Base-by-base conservation (phyloP, 2,797 vertebrate species). In the Pseudomugil gertrudae region DNA sequence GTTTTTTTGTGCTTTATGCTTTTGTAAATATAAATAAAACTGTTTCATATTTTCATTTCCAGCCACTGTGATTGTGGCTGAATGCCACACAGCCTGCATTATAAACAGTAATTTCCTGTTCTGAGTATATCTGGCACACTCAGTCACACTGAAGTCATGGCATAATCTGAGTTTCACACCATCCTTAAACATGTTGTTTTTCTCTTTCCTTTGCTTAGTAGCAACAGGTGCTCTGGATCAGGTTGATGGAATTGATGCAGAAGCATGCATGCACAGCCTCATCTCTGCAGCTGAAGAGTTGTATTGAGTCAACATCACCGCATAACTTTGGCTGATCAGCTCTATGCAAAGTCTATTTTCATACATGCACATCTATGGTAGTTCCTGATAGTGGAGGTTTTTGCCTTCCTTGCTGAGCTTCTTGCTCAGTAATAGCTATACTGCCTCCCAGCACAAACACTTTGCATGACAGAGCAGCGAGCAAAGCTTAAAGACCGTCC, bases 221-320 rank as follows among this genome's bases (percentile, higher is more conserved):
- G 93, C 90, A 84, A 95, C 96, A 84, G 74, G 88, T 86, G 84
- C 91, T 69, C 92, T 95, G 75, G 94, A 95, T 81, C 93, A 96
- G 96, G 96, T 97, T 38, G 29, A 29, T 29, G 29, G 3, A 29
- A n/a, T n/a, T n/a, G 13, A 13, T 36, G 33, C 45, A 55, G 55
- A 58, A 29, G 70, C 73, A 72, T 87, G 84, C 89, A 88, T 89
- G 83, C 48, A 76, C 40, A 70, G 21, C 80, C 36, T 26, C 60
- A 36, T 24, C 47, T 48, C 47, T 48, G 69, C 51, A 19, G 23
- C 60, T 29, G 23, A 65, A 61, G 61, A 63, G 60, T 29, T 87
- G 91, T 90, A 93, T 92, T 87, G 82, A 77, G 74, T 84, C 85
- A 69, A 68, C 72, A 60, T 63, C 29, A 24, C 61, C 66, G 10